Evolutionary conservation across 2,888 invertebrate species (phyloP).

Genomic region (Agonum fuliginosum): DNA sequence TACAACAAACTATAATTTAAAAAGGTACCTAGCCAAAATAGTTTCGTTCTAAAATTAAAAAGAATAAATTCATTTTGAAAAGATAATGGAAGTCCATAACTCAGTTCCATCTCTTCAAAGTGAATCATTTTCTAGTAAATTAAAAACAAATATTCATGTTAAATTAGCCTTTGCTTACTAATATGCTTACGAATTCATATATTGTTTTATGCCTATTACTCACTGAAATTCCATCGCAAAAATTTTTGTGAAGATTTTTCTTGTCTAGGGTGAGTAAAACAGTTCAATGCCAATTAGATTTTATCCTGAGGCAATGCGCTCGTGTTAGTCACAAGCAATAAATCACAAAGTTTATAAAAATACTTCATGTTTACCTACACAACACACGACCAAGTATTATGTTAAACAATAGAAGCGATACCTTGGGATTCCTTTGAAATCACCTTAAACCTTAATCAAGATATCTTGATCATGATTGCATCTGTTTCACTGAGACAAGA

Average conservation of each 20-base stretch:
- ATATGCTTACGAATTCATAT: too few species aligned
- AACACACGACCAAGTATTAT: conserved; percentile 21
- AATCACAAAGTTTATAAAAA: conserved; percentile 12
- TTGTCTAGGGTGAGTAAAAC: conserved; percentile 1
- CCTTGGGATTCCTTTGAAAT: neutral
- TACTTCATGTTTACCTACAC: conserved; percentile 4
- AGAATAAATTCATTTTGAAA: too few species aligned
- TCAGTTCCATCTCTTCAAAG: too few species aligned
- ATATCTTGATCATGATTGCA: conserved; percentile 41
- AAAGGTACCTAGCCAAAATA: too few species aligned
- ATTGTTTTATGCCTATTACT: conserved; percentile 2
- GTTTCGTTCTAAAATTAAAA: too few species aligned
- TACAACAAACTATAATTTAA: too few species aligned
- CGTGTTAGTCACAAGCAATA: conserved; percentile 15
- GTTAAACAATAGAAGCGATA: conserved; percentile 15
- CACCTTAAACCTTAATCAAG: conserved; percentile 25
- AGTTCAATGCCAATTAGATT: conserved; percentile 11
- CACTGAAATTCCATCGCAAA: neutral
- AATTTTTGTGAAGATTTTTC: conserved; percentile 3
- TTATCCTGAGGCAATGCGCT: conserved; percentile 3
- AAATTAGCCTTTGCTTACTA: too few species aligned
- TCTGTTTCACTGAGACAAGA: too few species aligned
- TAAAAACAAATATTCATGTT: too few species aligned
- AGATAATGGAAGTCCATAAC: too few species aligned
- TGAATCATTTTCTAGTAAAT: too few species aligned